These are phyloP conservation scores for Chrysomela aeneicollis DNA, from an alignment of 2,888 invertebrate species.

Conservation along the genomic window DNA sequence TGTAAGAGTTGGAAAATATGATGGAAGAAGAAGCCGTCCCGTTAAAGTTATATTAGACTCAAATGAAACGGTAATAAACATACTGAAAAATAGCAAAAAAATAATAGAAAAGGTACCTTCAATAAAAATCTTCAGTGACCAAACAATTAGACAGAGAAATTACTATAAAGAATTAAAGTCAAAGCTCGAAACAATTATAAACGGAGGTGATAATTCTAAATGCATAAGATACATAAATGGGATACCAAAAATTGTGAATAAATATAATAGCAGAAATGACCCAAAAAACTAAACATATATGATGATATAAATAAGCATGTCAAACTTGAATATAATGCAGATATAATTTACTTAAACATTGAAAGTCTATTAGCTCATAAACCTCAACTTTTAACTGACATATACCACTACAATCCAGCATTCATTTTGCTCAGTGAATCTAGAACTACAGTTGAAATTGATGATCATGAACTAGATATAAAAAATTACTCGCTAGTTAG, in stretches of 20 bases:
- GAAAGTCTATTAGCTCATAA: conserved; percentile 18
- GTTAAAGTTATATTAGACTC: conserved; percentile 3
- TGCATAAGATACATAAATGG: conserved; percentile 4
- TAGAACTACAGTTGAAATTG: conserved; percentile 16
- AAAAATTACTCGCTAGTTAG: conserved; percentile 10
- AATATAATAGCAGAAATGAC: neutral
- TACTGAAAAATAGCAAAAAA: conserved; percentile 12
- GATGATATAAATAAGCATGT: neutral
- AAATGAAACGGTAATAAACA: conserved; percentile 2
- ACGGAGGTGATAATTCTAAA: conserved; percentile 2
- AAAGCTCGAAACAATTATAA: neutral
- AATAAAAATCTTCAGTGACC: conserved; percentile 15
- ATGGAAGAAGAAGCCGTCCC: conserved; percentile 11
- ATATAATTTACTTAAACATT: conserved; percentile 19
- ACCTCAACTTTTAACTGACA: conserved; percentile 14
- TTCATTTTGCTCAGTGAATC: conserved; percentile 17
- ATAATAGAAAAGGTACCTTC: conserved; percentile 8
- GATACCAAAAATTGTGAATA: conserved; percentile 8
- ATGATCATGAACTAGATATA: conserved; percentile 3
- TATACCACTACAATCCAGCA: conserved; percentile 15
- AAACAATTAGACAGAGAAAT: conserved; percentile 2
- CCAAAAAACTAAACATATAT: conserved; percentile 10
- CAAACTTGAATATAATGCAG: conserved; percentile 13
- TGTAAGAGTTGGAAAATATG: conserved; percentile 15
- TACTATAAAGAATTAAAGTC: conserved; percentile 3